Percentiles rank a stretch among this genome's conserved stretches.
These are phyloP conservation scores for Danio kyathit DNA, from an alignment of 2,797 vertebrate species.

Conservation along the genomic window DNA sequence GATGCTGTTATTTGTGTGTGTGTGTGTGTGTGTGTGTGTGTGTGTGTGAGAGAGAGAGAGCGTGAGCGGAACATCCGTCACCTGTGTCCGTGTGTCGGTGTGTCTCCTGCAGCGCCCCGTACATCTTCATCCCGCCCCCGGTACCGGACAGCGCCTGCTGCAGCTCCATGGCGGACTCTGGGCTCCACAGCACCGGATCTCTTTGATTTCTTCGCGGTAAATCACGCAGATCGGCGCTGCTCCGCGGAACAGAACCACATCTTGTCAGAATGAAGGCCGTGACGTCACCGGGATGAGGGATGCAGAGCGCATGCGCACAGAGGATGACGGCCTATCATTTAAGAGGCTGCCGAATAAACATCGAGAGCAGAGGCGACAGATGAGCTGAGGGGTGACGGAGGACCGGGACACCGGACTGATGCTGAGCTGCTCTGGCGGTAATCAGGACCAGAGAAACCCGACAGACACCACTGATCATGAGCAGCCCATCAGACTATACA, in stretches of 20 bases:
- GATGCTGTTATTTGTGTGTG: too few species aligned
- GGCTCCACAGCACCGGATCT: background rate
- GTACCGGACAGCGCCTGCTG: constrained; percentile 89
- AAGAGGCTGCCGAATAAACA: background rate
- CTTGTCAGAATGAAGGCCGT: constrained; percentile 59
- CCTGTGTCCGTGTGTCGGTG: constrained; percentile 84
- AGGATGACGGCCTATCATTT: background rate
- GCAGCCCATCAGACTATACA: too few species aligned
- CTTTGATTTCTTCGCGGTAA: background rate
- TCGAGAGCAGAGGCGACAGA: background rate
- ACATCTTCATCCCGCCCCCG: constrained; percentile 86
- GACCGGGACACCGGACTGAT: too few species aligned
- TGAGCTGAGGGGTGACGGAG: too few species aligned
- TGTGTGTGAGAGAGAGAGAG: too few species aligned
- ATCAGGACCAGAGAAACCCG: too few species aligned
- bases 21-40: too few species aligned
- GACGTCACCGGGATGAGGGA: constrained; percentile 72
- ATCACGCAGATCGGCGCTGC: constrained; percentile 60
- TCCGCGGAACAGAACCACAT: constrained; percentile 77
- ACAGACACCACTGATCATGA: too few species aligned
- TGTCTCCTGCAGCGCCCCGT: constrained; percentile 73
- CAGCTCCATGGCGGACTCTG: constrained; percentile 83
- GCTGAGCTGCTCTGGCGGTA: too few species aligned
- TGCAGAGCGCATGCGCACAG: constrained; percentile 84
- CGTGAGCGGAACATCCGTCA: constrained; percentile 60